A percentile compares a stretch with the other conserved stretches of the same genome.
These are phyloP conservation scores for Falco punctatus DNA, from an alignment of 2,113 vertebrate genomes.

Conservation along the genomic window DNA sequence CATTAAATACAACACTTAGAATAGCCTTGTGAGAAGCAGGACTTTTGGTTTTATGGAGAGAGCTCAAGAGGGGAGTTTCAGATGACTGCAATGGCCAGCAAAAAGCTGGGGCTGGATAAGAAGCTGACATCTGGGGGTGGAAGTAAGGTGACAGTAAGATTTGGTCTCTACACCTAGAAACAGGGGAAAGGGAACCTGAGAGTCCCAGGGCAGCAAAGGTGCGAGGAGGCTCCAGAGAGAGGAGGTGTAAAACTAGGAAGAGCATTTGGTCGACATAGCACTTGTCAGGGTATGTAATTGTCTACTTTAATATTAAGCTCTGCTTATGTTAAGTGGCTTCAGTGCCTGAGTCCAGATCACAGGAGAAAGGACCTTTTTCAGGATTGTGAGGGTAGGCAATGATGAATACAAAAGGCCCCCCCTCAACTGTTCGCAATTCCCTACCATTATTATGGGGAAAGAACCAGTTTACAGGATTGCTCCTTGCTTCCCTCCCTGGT, in stretches of 20 bases:
- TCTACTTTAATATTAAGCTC: background rate
- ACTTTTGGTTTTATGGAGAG: background rate
- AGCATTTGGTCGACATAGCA: background rate
- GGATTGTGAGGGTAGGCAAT: background rate
- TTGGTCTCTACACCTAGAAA: background rate
- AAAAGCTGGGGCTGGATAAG: background rate
- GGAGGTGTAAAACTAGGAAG: background rate
- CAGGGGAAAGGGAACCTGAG: background rate
- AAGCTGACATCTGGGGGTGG: background rate
- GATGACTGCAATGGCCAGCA: background rate
- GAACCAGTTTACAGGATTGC: background rate
- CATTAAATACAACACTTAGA: background rate
- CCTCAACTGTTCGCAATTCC: background rate
- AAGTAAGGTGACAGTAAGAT: background rate
- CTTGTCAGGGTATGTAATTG: background rate
- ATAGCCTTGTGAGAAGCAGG: background rate
- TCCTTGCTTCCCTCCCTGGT: background rate
- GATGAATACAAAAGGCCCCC: background rate
- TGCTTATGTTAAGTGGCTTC: background rate
- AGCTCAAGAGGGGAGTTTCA: background rate
- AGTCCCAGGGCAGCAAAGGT: background rate
- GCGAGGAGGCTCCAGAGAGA: fast-evolving
- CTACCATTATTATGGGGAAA: fast-evolving
- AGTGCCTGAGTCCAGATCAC: background rate
- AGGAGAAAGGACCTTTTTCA: background rate